A percentile compares a stretch with the other conserved stretches of the same genome.
These are phyloP conservation scores for Gila orcuttii DNA, from an alignment of 2,113 vertebrate genomes.

Conservation along the genomic window DNA sequence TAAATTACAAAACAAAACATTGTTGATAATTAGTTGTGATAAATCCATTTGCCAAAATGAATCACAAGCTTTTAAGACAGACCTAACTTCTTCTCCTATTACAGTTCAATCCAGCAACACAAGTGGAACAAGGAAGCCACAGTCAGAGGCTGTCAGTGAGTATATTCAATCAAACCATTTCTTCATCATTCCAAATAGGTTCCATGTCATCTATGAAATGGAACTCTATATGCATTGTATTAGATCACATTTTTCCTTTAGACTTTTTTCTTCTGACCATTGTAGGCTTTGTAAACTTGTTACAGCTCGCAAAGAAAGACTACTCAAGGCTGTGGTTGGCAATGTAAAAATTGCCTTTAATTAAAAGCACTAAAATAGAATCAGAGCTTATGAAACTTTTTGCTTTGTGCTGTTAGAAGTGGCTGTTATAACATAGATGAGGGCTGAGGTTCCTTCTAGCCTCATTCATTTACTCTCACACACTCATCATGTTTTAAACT, in stretches of 20 bases:
- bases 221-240: not conserved
- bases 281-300: slow-evolving; percentile 42
- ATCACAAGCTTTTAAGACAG: not conserved
- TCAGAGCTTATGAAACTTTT: slow-evolving; percentile 51
- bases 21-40: not conserved
- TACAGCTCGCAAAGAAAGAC: slow-evolving; percentile 44
- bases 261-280: slow-evolving; percentile 56
- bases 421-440: not conserved
- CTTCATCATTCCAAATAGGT: not conserved
- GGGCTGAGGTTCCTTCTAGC: not conserved
- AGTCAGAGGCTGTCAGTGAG: slow-evolving; percentile 75
- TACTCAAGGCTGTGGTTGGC: slow-evolving; percentile 51
- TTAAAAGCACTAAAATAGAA: slow-evolving; percentile 61
- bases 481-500: slow-evolving; percentile 6
- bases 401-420: slow-evolving; percentile 48
- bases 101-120: slow-evolving; percentile 79
- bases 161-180: slow-evolving; percentile 60
- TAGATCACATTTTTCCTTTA: slow-evolving; percentile 44
- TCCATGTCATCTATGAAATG: slow-evolving; percentile 21
- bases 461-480: slow-evolving; percentile 13
- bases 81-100: slow-evolving; percentile 60
- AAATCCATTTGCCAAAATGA: not conserved
- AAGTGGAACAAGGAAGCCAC: slow-evolving; percentile 70
- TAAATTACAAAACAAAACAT: not conserved
- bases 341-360: slow-evolving; percentile 61